A percentile compares a stretch with the other conserved stretches of the same genome.
Conservation (phyloP, 2,888 invertebrate species). For the Agrotis clavis region DNA sequence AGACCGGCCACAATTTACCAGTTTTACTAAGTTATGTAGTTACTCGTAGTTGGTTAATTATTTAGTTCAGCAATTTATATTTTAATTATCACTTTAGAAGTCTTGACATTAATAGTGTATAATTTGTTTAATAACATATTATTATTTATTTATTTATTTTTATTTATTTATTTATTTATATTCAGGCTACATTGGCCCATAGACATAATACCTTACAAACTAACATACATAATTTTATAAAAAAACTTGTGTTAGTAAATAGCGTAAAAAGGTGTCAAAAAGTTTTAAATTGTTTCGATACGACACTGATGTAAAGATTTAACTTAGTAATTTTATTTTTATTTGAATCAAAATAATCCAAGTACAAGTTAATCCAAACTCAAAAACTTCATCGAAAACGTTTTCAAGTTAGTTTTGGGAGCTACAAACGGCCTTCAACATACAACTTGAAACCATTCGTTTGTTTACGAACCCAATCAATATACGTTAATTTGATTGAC, state of each 20-base stretch:
- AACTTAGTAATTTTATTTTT: neutral
- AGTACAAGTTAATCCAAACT: too few species aligned
- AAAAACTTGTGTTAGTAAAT: too few species aligned
- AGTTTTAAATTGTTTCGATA: neutral
- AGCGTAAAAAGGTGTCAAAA: slow-evolving; percentile 16
- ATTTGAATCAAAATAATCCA: neutral
- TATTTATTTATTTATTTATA: too few species aligned
- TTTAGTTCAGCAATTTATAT: slow-evolving; percentile 26
- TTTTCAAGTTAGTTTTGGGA: neutral
- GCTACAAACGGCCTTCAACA: neutral
- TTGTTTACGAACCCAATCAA: slow-evolving; percentile 44
- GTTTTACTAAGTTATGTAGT: slow-evolving; percentile 23
- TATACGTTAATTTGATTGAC: slow-evolving; percentile 62
- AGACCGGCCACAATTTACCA: slow-evolving; percentile 36
- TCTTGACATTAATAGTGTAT: slow-evolving; percentile 13
- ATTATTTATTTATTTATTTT: too few species aligned
- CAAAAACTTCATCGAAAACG: neutral
- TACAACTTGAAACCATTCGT: slow-evolving; percentile 3
- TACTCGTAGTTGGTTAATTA: slow-evolving; percentile 19
- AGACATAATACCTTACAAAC: too few species aligned
- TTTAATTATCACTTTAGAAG: slow-evolving; percentile 23
- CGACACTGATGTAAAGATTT: neutral
- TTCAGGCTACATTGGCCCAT: too few species aligned
- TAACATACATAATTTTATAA: too few species aligned
- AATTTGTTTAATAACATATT: slow-evolving; percentile 22